Evolutionary conservation across 2,888 invertebrate species (phyloP).

Genomic region (Xanthorhoe designata): DNA sequence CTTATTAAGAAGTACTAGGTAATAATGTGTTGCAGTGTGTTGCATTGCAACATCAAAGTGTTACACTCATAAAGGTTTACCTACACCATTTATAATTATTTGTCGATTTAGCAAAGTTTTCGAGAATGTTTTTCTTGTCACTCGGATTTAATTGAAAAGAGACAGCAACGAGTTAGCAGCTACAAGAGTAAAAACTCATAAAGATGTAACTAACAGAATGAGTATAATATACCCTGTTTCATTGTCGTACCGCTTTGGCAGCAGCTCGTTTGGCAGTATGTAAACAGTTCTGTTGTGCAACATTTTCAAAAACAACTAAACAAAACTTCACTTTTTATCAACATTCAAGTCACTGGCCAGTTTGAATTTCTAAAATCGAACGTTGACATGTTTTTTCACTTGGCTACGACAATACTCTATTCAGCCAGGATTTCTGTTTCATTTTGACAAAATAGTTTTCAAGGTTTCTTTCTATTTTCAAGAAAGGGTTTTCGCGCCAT

Average conservation of each 20-base stretch:
- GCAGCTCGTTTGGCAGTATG: conserved; percentile 79
- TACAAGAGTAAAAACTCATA: not conserved
- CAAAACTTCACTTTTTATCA: conserved; percentile 17
- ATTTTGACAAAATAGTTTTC: not conserved
- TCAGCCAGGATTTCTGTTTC: conserved; percentile 2
- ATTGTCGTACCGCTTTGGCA: conserved; percentile 78
- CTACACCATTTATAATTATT: too few relatives aligned
- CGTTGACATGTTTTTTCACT: conserved; percentile 15
- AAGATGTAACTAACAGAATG: conserved; percentile 6
- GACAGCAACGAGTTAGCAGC: too few relatives aligned
- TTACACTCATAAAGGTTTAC: too few relatives aligned
- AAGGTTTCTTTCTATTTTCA: conserved; percentile 9
- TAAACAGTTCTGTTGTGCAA: conserved; percentile 80
- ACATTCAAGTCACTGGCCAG: conserved; percentile 9
- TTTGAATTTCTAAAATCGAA: conserved; percentile 26
- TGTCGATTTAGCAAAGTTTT: too few relatives aligned
- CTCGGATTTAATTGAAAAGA: too few relatives aligned
- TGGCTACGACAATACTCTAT: conserved; percentile 1
- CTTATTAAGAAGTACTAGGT: too few relatives aligned
- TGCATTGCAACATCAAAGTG: too few relatives aligned
- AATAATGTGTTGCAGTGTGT: too few relatives aligned
- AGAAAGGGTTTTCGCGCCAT: conserved; percentile 62
- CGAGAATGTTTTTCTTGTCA: too few relatives aligned
- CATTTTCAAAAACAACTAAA: conserved; percentile 57
- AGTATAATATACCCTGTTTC: conserved; percentile 69